phyloP scores from a whole-genome alignment of 2,113 vertebrate genomes.

The Eretmochelys imbricata region DNA sequence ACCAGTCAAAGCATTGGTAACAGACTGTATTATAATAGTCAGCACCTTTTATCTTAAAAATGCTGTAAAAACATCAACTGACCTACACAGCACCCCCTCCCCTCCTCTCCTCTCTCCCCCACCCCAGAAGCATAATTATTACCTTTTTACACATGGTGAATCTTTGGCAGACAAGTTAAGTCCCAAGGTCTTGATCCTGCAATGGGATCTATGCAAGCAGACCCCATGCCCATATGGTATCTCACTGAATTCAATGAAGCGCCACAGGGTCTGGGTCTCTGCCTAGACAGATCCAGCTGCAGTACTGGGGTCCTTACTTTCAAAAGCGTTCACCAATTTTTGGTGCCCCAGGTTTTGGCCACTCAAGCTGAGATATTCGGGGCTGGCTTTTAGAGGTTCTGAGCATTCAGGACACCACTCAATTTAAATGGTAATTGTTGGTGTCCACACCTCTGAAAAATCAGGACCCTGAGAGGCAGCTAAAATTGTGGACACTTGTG shows the following conservation, averaged over 20 bases:
- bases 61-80: background rate
- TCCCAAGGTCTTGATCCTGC: background rate
- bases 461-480: background rate
- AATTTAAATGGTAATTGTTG: background rate
- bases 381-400: background rate
- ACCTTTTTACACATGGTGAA: background rate
- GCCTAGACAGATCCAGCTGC: background rate
- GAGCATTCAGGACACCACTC: background rate
- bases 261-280: background rate
- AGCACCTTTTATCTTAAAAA: background rate
- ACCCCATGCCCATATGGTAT: background rate
- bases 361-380: background rate
- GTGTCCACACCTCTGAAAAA: background rate
- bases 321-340: background rate
- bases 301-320: background rate
- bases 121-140: background rate
- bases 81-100: background rate
- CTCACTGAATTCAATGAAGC: background rate
- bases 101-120: no score
- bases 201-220: background rate
- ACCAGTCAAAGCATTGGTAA: background rate
- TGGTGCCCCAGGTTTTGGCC: background rate
- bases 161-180: background rate
- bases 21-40: background rate
- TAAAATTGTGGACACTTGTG: background rate